These are phyloP conservation scores for Drosophila phalerata DNA, from an alignment of 2,888 invertebrate species.

Conservation along the genomic window DNA sequence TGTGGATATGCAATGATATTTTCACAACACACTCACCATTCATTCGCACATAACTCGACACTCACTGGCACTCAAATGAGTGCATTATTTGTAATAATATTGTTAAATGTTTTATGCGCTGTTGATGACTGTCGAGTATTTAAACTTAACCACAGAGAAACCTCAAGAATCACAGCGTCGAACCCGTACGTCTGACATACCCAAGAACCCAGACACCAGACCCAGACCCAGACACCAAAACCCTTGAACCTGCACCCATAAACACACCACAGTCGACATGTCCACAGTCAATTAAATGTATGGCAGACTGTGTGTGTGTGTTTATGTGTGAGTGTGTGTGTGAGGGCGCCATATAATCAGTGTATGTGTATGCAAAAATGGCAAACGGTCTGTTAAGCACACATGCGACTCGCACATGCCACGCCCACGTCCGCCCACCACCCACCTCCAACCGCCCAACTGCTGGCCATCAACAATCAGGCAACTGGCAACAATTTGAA, in stretches of 20 bases:
- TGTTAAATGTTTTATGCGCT: conserved; percentile 81
- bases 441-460: not conserved
- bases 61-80: conserved; percentile 27
- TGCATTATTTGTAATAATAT: conserved; percentile 63
- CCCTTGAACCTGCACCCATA: conserved; percentile 28
- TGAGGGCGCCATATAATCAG: conserved; percentile 69
- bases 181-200: conserved; percentile 47
- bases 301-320: conserved; percentile 35
- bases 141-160: conserved; percentile 78
- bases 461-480: conserved; percentile 13
- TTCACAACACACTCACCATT: conserved; percentile 23
- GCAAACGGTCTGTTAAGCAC: conserved; percentile 82
- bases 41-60: conserved; percentile 47
- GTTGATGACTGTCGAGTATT: conserved; percentile 80
- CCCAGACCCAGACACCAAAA: conserved; percentile 24
- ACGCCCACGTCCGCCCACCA: conserved; percentile 39
- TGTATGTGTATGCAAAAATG: conserved; percentile 78
- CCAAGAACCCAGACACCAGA: not conserved
- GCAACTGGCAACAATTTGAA: conserved; percentile 77
- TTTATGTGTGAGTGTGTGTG: conserved; percentile 46
- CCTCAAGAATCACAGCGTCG: conserved; percentile 79
- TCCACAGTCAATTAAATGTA: conserved; percentile 79
- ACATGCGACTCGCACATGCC: conserved; percentile 63
- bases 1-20: conserved; percentile 64
- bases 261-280: conserved; percentile 64